Evolutionary conservation across 1,140 invertebrate species (phyloP).

Genomic region (Polypedilum pembai): DNA sequence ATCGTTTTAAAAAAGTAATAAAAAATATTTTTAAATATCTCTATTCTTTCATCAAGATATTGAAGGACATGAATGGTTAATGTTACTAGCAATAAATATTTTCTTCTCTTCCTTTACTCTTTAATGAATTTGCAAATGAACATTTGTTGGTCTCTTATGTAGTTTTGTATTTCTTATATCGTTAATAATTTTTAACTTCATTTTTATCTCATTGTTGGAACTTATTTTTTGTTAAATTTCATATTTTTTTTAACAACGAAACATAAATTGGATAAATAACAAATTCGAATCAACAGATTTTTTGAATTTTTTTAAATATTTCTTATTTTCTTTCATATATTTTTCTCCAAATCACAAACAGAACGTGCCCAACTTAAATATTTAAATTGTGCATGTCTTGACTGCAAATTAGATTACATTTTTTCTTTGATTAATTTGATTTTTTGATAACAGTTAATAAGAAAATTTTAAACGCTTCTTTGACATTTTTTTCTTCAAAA

Average conservation of each 20-base stretch:
- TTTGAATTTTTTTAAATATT: not conserved
- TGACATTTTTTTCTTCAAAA: not conserved
- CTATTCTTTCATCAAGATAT: not conserved
- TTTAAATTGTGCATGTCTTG: too few species aligned
- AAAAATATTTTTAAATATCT: constrained; percentile 22
- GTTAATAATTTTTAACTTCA: not conserved
- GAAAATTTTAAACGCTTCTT: not conserved
- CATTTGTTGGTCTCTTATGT: not conserved
- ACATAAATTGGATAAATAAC: constrained; percentile 16
- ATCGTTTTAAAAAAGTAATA: constrained; percentile 22
- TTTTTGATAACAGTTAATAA: not conserved
- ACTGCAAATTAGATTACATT: too few species aligned
- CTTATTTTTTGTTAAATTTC: not conserved
- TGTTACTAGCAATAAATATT: constrained; percentile 1
- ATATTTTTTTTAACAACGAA: not conserved
- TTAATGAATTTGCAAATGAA: not conserved
- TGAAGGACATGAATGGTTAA: not conserved
- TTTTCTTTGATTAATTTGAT: too few species aligned
- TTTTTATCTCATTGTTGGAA: not conserved
- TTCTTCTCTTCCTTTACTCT: not conserved
- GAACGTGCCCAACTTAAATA: too few species aligned
- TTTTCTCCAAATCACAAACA: too few species aligned
- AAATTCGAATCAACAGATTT: constrained; percentile 9
- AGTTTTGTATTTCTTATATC: not conserved
- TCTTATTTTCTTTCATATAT: not conserved